A percentile compares a stretch with the other conserved stretches of the same genome.
These are phyloP conservation scores for Crenichthys baileyi DNA, from an alignment of 2,797 vertebrate genomes.

Conservation along the genomic window DNA sequence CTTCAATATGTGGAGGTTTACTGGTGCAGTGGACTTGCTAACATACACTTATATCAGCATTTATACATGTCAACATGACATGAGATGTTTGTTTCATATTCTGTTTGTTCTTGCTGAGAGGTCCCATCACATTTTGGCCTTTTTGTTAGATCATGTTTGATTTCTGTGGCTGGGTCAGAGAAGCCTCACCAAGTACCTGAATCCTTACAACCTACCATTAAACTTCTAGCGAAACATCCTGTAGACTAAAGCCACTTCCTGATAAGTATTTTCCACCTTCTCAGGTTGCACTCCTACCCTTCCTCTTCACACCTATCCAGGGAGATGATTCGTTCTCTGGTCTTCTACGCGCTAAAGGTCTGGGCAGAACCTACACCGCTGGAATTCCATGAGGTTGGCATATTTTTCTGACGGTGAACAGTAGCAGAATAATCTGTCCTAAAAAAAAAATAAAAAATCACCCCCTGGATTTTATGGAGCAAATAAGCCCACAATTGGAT, in stretches of 20 bases:
- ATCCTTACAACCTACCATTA: background rate
- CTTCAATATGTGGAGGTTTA: too few relatives aligned
- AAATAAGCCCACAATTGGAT: background rate
- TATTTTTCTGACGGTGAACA: background rate
- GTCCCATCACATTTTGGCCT: background rate
- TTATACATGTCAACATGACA: too few relatives aligned
- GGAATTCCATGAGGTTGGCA: slow-evolving; percentile 78
- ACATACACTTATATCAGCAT: too few relatives aligned
- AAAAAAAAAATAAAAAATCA: background rate
- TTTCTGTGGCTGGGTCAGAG: background rate
- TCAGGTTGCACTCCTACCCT: slow-evolving; percentile 77
- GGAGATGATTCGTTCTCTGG: slow-evolving; percentile 77
- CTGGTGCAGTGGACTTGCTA: too few relatives aligned
- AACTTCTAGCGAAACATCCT: background rate
- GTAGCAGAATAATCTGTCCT: background rate
- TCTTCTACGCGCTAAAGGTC: slow-evolving; percentile 80
- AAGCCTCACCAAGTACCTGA: background rate
- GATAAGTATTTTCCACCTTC: background rate
- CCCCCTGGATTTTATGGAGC: background rate
- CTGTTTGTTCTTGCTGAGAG: background rate
- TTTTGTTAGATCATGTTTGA: background rate
- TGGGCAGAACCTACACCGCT: slow-evolving; percentile 79
- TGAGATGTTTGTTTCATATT: background rate
- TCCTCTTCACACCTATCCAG: slow-evolving; percentile 68
- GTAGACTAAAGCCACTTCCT: background rate